phyloP scores from a whole-genome alignment of 2,888 invertebrate genomes.

The Rhabditoides inermis region DNA sequence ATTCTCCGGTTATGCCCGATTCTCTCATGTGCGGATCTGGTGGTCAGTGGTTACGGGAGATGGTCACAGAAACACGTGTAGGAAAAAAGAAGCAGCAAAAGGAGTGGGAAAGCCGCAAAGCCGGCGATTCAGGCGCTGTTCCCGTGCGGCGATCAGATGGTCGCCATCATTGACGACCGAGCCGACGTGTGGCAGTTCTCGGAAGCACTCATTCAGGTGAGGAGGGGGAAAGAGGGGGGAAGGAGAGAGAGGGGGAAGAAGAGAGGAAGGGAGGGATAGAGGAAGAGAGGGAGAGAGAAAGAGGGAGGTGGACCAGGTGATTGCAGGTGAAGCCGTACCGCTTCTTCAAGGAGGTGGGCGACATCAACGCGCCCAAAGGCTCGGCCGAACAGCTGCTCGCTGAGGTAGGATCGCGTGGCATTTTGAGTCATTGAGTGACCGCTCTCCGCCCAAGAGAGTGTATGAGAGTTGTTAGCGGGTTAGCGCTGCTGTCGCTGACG shows the following conservation, averaged over 20 bases:
- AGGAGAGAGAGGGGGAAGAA: neutral
- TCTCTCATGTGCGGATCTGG: too few relatives aligned
- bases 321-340: slow-evolving; percentile 57
- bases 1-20: too few relatives aligned
- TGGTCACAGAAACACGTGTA: too few relatives aligned
- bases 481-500: too few relatives aligned
- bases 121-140: slow-evolving; percentile 71
- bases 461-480: neutral
- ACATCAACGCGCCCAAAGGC: slow-evolving; percentile 78
- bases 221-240: neutral
- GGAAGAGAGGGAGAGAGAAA: neutral
- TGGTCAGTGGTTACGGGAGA: too few relatives aligned
- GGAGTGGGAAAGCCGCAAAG: neutral
- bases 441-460: neutral
- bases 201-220: slow-evolving; percentile 76
- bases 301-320: too few relatives aligned
- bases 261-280: neutral
- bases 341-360: slow-evolving; percentile 64
- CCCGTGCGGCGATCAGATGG: slow-evolving; percentile 94
- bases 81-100: too few relatives aligned
- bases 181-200: slow-evolving; percentile 98
- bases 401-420: neutral
- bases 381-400: slow-evolving; percentile 10
- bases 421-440: neutral
- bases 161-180: slow-evolving; percentile 95